Evolutionary conservation across 2,888 invertebrate species (phyloP), one percentile per base, ranked within the genome.

Genomic region (Liposcelis brunnea): DNA sequence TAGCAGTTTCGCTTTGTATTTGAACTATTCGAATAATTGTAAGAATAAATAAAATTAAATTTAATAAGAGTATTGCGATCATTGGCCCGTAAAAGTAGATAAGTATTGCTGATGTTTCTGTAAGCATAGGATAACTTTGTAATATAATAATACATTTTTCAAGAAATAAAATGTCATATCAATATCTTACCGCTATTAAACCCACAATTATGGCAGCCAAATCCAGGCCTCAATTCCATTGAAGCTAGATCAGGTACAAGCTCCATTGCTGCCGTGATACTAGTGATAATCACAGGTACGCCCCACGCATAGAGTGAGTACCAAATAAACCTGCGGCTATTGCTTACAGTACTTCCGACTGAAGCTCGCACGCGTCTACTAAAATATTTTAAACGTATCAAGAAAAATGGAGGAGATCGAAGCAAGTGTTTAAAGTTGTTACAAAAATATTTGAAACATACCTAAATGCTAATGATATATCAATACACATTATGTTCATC

Each of bases 401-500:
- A 32, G 32, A 32, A n/a, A n/a, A 32, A n/a, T 10, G n/a, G 10
- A n/a, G 32, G 32, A 10, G n/a, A n/a, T 32, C n/a, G 32, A 10
- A 32, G 32, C n/a, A 32, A n/a, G n/a, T 10, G n/a, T 32, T 10
- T 32, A 32, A 32, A 32, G 10, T 32, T 10, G 10, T n/a, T n/a
- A n/a, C 10, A 35, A 10, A 4, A 10, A 35, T 10, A 16, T 35
- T 35, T 4, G 35, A 4, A 15, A 35, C 35, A 5, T 40, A 40
- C 40, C 21, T 40, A 18, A 40, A 40, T 7, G 40, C 40, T 7
- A 40, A 19, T 4, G 40, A 16, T 12, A 40, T 40, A 18, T 40
- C 40, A 7, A 40, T 40, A 18, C 40, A 40, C 40, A 40, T 40
- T 12, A 40, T 21, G 19, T 40, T 40, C 40, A 40, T 40, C 40